Evolutionary conservation across 2,797 vertebrate species (phyloP), one percentile per base, ranked within the genome.

Genomic region (Adrianichthys oophorus): DNA sequence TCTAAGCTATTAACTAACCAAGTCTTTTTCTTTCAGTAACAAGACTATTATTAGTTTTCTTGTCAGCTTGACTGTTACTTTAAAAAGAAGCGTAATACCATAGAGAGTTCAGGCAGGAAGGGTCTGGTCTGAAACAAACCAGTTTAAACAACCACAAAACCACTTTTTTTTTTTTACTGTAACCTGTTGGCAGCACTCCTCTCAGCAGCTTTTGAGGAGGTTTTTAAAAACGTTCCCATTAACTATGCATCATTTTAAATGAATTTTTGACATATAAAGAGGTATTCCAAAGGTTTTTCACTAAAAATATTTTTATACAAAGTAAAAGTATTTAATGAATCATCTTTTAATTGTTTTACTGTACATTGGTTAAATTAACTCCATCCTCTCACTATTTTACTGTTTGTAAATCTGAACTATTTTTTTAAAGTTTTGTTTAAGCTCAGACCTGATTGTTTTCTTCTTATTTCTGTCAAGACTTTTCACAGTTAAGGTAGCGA

Each of bases 71-170:
- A 6, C 7, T 29, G 26, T 29, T 29, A 6, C 5, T 29, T 29
- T 21, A 21, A 21, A 29, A 29, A 29, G 6, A 85, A 70, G 81
- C 85, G 82, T 51, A 63, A 23, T 8, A 66, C 73, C 76, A 82
- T 67, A 70, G 77, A 72, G 70, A 75, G 76, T 50, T 52, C 1
- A 14, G 44, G 71, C 76, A 60, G 82, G 74, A 72, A 80, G 73
- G 51, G 62, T 65, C 83, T 87, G 76, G 57, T 17, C 52, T 70
- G 49, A 60, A 67, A 79, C 70, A 60, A 60, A 66, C 60, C 17
- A 47, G 70, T 68, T 65, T 56, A 74, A 82, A 83, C 73, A 75
- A 84, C 76, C 84, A 74, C 82, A 76, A 70, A 85, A 73, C 76
- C 67, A 43, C 58, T 60, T 46, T 21, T 21, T 32, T 62, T 60